A percentile compares a stretch with the other conserved stretches of the same genome.
These are phyloP conservation scores for Lepidothrix coronata DNA, from an alignment of 2,113 vertebrate genomes.

Conservation along the genomic window DNA sequence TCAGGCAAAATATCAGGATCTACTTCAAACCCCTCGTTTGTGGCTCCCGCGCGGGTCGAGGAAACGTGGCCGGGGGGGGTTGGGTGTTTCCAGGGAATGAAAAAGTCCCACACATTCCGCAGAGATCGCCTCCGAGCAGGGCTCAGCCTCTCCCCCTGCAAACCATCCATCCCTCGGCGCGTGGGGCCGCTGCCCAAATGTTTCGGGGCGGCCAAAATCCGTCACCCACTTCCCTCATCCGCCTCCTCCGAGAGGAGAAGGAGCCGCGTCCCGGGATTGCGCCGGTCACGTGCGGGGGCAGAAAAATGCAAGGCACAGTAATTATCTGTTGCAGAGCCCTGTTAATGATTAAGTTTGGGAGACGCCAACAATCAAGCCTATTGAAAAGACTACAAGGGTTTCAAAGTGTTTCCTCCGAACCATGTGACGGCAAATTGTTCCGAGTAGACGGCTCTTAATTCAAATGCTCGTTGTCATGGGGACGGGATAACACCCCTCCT, in stretches of 20 bases:
- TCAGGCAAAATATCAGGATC: neutral
- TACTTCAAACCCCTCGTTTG: neutral
- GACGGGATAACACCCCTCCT: slow-evolving; percentile 46
- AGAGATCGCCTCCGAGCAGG: fast-evolving
- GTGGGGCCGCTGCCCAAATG: neutral
- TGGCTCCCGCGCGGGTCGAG: fast-evolving
- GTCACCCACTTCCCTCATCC: neutral
- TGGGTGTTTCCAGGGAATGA: neutral
- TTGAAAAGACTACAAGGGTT: slow-evolving; percentile 67
- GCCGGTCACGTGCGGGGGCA: neutral
- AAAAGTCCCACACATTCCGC: fast-evolving
- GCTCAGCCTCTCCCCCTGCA: neutral
- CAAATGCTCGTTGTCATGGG: slow-evolving; percentile 71
- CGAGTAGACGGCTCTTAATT: slow-evolving; percentile 48
- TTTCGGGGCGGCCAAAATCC: neutral
- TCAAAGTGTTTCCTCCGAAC: slow-evolving; percentile 56
- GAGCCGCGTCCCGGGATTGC: neutral
- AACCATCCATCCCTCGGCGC: neutral
- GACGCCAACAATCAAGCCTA: slow-evolving; percentile 60
- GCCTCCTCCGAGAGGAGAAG: neutral
- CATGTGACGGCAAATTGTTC: slow-evolving; percentile 54
- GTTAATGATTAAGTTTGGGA: slow-evolving; percentile 70
- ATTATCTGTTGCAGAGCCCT: slow-evolving; percentile 59
- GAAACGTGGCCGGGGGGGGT: fast-evolving
- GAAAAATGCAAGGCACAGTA: slow-evolving; percentile 29